phyloP scores from a whole-genome alignment of 2,888 invertebrate genomes.

The Aporophyla nigra region DNA sequence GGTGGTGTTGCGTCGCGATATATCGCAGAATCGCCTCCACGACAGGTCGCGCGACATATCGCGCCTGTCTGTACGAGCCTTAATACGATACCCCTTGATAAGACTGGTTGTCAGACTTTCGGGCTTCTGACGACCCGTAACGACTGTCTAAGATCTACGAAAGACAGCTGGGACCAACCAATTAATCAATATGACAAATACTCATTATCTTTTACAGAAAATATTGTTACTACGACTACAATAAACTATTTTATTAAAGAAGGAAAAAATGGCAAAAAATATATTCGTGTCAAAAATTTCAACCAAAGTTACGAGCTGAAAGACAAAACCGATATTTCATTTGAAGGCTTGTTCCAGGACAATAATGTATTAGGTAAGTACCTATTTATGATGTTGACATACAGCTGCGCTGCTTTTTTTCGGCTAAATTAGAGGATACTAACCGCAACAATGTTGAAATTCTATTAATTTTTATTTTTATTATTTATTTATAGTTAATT shows the following conservation, averaged over 20 bases:
- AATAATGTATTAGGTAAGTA: slow-evolving; percentile 48
- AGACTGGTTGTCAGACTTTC: no score
- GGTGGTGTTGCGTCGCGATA: no score
- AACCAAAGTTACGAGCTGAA: slow-evolving; percentile 31
- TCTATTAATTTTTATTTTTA: no score
- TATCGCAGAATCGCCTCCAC: no score
- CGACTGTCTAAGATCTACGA: no score
- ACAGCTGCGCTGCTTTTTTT: background rate
- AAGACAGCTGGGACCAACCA: no score
- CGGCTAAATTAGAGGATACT: background rate
- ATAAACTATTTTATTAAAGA: slow-evolving; percentile 15
- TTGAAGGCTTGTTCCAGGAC: slow-evolving; percentile 37
- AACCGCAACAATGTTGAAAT: no score
- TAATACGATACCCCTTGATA: no score
- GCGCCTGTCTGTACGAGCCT: no score
- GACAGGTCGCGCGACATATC: no score
- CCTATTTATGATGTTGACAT: background rate
- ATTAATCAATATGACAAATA: background rate
- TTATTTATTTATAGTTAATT: no score
- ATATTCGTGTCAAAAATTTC: slow-evolving; percentile 36
- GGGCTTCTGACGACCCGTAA: no score
- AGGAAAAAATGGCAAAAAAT: slow-evolving; percentile 36
- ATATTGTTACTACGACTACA: rapidly evolving
- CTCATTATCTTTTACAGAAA: background rate
- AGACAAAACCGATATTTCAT: slow-evolving; percentile 36